phyloP scores from a whole-genome alignment of 2,797 vertebrate genomes.

The Molossus molossus region DNA sequence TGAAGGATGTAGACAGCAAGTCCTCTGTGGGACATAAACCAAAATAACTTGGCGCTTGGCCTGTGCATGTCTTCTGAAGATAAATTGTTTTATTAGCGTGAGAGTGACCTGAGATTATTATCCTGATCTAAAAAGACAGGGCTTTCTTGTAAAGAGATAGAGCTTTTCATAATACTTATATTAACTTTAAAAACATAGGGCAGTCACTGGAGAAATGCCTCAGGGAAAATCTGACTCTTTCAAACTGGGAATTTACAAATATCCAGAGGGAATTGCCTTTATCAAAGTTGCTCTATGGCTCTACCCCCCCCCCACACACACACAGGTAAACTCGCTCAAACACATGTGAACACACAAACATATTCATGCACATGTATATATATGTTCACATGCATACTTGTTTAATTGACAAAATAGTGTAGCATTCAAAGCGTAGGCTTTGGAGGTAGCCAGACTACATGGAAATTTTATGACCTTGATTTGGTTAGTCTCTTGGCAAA shows the following conservation, averaged over 20 bases:
- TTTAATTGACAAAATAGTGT: background rate
- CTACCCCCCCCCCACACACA: background rate
- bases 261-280: background rate
- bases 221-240: background rate
- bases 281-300: background rate
- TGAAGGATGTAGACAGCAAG: conserved; percentile 27
- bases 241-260: background rate
- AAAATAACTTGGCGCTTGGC: background rate
- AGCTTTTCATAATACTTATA: background rate
- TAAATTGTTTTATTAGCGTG: background rate
- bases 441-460: background rate
- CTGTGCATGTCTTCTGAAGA: background rate
- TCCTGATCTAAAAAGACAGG: background rate
- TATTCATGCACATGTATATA: background rate
- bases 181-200: background rate
- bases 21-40: background rate
- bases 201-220: background rate
- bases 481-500: background rate
- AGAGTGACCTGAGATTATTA: conserved; percentile 5
- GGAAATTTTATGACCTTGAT: background rate
- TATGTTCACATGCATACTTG: background rate
- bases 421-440: background rate
- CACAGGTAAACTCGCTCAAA: background rate
- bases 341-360: background rate
- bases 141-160: background rate